Conservation (phyloP, 2,113 vertebrate genomes). For the Petromus typicus region DNA sequence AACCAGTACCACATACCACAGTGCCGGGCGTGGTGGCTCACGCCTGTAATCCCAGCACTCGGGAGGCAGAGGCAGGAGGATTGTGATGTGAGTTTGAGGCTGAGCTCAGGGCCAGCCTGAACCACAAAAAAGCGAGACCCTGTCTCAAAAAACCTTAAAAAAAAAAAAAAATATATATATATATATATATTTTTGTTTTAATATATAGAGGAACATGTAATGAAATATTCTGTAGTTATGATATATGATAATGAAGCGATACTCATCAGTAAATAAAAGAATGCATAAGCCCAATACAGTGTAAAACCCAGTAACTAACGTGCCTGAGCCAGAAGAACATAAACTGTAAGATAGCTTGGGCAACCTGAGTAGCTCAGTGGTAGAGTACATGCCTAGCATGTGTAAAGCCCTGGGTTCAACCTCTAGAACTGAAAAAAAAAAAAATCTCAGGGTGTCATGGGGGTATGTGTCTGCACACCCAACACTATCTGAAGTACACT, state of each 20-base stretch:
- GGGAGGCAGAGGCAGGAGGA: no score
- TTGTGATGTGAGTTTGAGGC: no score
- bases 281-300: neutral
- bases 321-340: neutral
- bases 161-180: no score
- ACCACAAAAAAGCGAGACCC: no score
- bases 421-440: no score
- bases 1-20: no score
- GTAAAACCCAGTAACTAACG: neutral
- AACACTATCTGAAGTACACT: neutral
- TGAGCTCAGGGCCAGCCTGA: no score
- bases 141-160: no score
- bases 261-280: neutral
- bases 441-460: neutral
- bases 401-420: neutral
- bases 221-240: neutral
- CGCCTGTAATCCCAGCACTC: no score
- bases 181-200: constrained; percentile 25
- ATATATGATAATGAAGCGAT: neutral
- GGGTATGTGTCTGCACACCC: neutral
- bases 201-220: neutral
- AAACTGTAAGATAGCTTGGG: neutral
- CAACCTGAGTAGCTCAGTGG: neutral
- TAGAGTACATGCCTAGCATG: neutral
- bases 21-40: no score